phyloP scores from a whole-genome alignment of 2,888 invertebrate species.

The Drosophila peninsularis region DNA sequence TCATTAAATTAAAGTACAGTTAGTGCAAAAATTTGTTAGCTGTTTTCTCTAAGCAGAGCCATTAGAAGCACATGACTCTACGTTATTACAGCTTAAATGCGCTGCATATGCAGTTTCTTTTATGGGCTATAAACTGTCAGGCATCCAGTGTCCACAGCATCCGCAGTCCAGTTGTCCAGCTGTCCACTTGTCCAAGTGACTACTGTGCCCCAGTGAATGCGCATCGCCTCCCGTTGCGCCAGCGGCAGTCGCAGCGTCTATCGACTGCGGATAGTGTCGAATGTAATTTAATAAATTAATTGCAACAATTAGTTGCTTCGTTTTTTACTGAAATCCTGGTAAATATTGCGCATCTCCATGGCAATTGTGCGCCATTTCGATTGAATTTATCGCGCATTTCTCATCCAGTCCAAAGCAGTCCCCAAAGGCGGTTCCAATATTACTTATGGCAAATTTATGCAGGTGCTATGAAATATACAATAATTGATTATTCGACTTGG shows the following conservation, averaged over 20 bases:
- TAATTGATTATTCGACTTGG: slow-evolving; percentile 32
- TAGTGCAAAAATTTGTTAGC: slow-evolving; percentile 16
- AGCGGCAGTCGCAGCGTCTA: slow-evolving; percentile 21
- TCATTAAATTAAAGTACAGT: slow-evolving; percentile 31
- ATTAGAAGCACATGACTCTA: slow-evolving; percentile 30
- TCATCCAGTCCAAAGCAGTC: slow-evolving; percentile 17
- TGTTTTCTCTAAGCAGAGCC: slow-evolving; percentile 4
- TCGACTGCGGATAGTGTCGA: slow-evolving; percentile 37
- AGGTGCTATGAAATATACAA: slow-evolving; percentile 7
- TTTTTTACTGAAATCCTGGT: slow-evolving; percentile 66
- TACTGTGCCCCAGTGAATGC: slow-evolving; percentile 17
- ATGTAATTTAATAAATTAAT: slow-evolving; percentile 74
- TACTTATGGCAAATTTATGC: slow-evolving; percentile 51
- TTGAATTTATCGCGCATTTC: slow-evolving; percentile 49
- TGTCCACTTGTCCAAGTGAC: slow-evolving; percentile 6
- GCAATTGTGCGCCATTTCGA: slow-evolving; percentile 25
- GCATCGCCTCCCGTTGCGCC: slow-evolving; percentile 41
- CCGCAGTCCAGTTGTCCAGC: slow-evolving; percentile 3
- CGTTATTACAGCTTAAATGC: slow-evolving; percentile 29
- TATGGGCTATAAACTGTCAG: slow-evolving; percentile 48
- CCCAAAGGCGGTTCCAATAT: slow-evolving; percentile 29
- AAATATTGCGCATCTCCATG: slow-evolving; percentile 51
- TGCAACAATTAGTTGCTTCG: slow-evolving; percentile 66
- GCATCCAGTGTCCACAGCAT: not conserved
- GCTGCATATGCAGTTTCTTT: slow-evolving; percentile 39